A percentile compares a stretch with the other conserved stretches of the same genome.
Conservation (phyloP, 2,797 vertebrate species). For the Galagoides demidoff region DNA sequence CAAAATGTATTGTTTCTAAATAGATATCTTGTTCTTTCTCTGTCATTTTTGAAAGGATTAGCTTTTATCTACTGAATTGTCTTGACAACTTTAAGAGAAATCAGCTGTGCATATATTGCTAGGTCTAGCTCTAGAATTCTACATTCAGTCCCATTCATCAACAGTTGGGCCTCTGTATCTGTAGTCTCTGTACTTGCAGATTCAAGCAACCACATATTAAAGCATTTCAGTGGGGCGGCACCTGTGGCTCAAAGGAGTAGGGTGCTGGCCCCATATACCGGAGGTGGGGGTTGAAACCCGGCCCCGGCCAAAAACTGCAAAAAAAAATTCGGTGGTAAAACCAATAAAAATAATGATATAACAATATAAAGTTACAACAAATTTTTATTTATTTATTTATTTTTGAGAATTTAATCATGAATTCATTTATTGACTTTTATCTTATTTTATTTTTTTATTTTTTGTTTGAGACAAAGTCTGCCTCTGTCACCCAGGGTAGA, state of each 20-base stretch:
- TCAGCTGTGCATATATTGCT: background rate
- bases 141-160: background rate
- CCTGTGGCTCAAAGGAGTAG: too few relatives aligned
- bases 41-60: background rate
- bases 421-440: too few relatives aligned
- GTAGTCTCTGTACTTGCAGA: background rate
- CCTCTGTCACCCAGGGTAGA: too few relatives aligned
- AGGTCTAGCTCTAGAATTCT: slow-evolving; percentile 8
- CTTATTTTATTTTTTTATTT: too few relatives aligned
- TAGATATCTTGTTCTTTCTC: background rate
- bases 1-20: background rate
- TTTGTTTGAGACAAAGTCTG: too few relatives aligned
- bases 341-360: background rate
- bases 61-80: background rate
- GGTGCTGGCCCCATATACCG: too few relatives aligned
- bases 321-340: background rate
- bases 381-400: background rate
- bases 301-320: too few relatives aligned
- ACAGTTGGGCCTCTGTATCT: background rate
- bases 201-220: background rate
- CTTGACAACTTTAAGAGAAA: background rate
- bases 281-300: too few relatives aligned
- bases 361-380: background rate
- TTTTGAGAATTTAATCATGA: too few relatives aligned
- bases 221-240: background rate